Conservation (phyloP, 2,888 invertebrate genomes). For the Nomada flava region DNA sequence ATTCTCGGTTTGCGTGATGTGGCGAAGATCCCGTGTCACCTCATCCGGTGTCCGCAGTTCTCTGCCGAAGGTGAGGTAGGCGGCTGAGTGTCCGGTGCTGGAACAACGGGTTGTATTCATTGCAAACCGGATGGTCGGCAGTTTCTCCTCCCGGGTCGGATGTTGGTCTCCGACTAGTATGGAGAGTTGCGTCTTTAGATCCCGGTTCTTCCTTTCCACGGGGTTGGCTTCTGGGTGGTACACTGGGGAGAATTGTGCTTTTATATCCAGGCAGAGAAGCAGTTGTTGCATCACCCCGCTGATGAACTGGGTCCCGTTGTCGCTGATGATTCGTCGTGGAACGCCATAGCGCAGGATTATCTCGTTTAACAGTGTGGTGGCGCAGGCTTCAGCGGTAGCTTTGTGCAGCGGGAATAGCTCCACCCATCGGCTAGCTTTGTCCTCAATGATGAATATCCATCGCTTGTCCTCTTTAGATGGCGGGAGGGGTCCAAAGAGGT, state of each 20-base stretch:
- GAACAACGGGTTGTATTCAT: no score
- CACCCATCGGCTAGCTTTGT: slow-evolving; percentile 68
- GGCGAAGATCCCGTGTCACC: not conserved
- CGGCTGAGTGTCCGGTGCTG: slow-evolving; percentile 75
- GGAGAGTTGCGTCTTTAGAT: slow-evolving; percentile 75
- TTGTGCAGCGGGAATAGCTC: slow-evolving; percentile 74
- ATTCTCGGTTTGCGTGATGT: not conserved
- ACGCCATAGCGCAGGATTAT: slow-evolving; percentile 78
- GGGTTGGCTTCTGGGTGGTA: slow-evolving; percentile 77
- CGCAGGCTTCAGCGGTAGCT: no score
- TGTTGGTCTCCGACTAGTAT: slow-evolving; percentile 73
- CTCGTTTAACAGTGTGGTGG: slow-evolving; percentile 51
- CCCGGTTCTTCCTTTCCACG: slow-evolving; percentile 76
- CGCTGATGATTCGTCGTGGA: slow-evolving; percentile 75
- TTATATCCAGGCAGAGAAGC: slow-evolving; percentile 22
- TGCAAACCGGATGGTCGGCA: no score
- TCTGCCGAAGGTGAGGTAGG: slow-evolving; percentile 78
- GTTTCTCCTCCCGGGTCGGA: not conserved
- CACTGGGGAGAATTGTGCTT: not conserved
- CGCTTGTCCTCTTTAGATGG: not conserved
- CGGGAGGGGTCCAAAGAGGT: slow-evolving; percentile 75
- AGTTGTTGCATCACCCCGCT: slow-evolving; percentile 77
- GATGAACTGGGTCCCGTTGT: slow-evolving; percentile 72
- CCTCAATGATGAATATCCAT: slow-evolving; percentile 69
- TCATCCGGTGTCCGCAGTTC: slow-evolving; percentile 72